Base-by-base conservation (phyloP, 2,797 vertebrate species). In the Cercopithecus neglectus region DNA sequence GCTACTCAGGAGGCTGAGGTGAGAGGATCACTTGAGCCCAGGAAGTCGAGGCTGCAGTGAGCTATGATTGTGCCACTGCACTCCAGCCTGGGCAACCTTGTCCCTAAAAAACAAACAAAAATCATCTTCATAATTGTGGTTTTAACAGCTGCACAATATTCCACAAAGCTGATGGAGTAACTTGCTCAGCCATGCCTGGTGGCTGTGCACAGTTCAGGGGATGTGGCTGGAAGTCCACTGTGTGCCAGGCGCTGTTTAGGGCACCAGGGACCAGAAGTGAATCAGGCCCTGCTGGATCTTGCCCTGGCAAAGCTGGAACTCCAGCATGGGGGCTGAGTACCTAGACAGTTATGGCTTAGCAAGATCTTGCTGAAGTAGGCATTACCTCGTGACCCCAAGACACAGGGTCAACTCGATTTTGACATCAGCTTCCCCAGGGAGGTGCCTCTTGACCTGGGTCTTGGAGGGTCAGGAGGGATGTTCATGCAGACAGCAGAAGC, bases 61-160 rank as follows among this genome's bases (percentile, higher is more conserved):
- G 33, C 50, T 16, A 9, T 55, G 22, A 55, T 39, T 22, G 33
- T n/a, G 53, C n/a, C 78, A 26, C 22, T 55, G 50, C n/a, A 39
- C 22, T 55, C 78, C 50, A 80, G 50, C 78, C 78, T 80, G n/a
- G n/a, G n/a, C 13, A 36, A 80, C 44, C 14, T 44, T 41, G 36
- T 76, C 28, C 44, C 75, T 76, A 28, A 46, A 76, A 80, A 55
- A 75, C 22, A 75, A 44, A 30, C 26, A 55, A 55, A 55, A 80
- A 81, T 79, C 21, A 80, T 44, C 64, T 74, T 84, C 76, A 1
- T 81, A 74, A 76, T 12, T 53, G 70, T 48, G 80, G 28, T 90
- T 93, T 92, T 89, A 91, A 76, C 61, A n/a, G 86, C 75, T 80
- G 59, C 57, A 6, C 33, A 55, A 50, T n/a, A 86, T 41, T 87